A percentile compares a stretch with the other conserved stretches of the same genome.
phyloP scores from a whole-genome alignment of 2,113 vertebrate species.

The Cochlearius cochlearius region DNA sequence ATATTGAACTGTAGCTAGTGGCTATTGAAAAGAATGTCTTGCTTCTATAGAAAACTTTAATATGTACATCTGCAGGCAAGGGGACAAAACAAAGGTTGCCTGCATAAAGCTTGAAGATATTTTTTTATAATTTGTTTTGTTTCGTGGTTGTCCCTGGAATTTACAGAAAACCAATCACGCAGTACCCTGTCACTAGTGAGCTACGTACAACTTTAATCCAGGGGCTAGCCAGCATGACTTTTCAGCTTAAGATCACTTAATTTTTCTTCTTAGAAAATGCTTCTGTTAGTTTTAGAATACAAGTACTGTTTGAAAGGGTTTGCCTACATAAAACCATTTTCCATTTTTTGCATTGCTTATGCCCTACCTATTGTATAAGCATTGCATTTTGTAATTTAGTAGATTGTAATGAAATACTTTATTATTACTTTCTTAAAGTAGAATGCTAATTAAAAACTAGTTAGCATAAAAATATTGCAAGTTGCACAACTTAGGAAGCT shows the following conservation, averaged over 20 bases:
- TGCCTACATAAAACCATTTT: neutral
- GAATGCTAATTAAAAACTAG: neutral
- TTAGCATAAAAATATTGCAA: neutral
- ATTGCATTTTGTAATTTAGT: neutral
- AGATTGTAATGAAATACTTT: neutral
- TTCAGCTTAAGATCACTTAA: neutral
- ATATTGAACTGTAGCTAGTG: neutral
- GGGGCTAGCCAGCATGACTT: neutral
- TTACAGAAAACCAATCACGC: accelerated
- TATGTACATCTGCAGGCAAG: neutral
- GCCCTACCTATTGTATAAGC: neutral
- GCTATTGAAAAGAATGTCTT: neutral
- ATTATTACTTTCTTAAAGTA: neutral
- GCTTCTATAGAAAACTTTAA: neutral
- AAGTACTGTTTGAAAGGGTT: neutral
- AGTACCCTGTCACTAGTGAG: neutral
- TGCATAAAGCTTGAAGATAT: neutral
- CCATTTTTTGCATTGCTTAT: neutral
- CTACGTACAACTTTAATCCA: neutral
- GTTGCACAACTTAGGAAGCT: neutral
- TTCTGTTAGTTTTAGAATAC: neutral
- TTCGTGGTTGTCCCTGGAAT: neutral
- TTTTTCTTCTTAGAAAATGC: neutral
- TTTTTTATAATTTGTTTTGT: neutral
- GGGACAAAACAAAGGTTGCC: neutral